Evolutionary conservation across 2,797 vertebrate genomes (phyloP), one percentile per base, ranked within the genome.

Genomic region (Pipistrellus pygmaeus): DNA sequence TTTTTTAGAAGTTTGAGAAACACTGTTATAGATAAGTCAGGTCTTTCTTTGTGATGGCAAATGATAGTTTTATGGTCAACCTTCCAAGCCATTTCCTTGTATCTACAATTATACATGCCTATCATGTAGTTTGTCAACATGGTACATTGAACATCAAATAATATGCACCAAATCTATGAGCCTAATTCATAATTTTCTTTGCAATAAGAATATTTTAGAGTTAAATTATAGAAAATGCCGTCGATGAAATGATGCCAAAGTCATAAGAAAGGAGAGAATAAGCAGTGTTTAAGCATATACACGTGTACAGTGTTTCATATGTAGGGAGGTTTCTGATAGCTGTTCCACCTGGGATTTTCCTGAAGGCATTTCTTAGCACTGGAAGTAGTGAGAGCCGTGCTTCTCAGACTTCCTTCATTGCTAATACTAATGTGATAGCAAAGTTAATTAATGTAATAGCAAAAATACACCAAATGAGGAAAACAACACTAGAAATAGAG

Each of bases 381-480:
- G 13, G 81, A 73, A 2, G 48, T 23, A 81, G 20, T 68, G 13
- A 81, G 62, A 76, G 13, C 32, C 23, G 27, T 78, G 11, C 6
- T 10, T 73, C 72, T 20, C 44, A 14, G 32, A 30, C 8, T 78
- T 44, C 10, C 20, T 38, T 72, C 35, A 62, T 13, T 82, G 30
- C 20, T 13, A 68, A 46, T 81, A 95, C n/a, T 60, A 92, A 76
- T 15, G 13, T 60, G 17, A 75, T 38, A 88, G 38, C 38, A 90
- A 93, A 83, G 27, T 69, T 84, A 90, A 85, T 82, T 71, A 95
- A 68, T 69, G 41, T 44, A 85, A 55, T 55, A 55, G 5, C 10
- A 76, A 87, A 76, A 35, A 64, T 7, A 30, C 86, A 82, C 1
- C 32, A 30, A 90, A 62, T 23, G 30, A 87, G 75, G 44, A 55